Conservation (phyloP, 2,888 invertebrate species). For the Leucophenga maculata region DNA sequence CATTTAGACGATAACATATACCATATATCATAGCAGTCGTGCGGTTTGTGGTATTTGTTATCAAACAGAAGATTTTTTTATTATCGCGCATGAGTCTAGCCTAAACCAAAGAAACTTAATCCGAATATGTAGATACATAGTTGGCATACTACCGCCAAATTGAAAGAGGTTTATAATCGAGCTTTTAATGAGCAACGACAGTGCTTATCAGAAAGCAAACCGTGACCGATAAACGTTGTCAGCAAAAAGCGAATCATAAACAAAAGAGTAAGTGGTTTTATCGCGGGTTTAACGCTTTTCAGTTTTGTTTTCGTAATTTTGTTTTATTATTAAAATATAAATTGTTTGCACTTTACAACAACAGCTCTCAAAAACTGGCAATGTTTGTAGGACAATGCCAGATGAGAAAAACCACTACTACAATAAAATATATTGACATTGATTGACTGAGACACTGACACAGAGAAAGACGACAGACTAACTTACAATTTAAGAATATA, state of each 20-base stretch:
- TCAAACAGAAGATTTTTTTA: too few species aligned
- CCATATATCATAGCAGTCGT: too few species aligned
- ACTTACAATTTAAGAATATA: too few species aligned
- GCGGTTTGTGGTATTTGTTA: too few species aligned
- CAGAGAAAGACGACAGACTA: background rate
- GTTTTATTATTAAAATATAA: slow-evolving; percentile 18
- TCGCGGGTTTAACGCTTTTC: background rate
- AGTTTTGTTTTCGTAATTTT: background rate
- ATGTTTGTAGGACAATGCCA: too few species aligned
- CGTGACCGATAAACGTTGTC: slow-evolving; percentile 1
- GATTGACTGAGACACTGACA: background rate
- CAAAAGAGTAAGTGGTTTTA: background rate
- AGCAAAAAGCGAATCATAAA: slow-evolving; percentile 1
- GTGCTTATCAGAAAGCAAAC: background rate
- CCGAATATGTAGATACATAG: too few species aligned
- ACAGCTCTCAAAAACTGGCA: background rate
- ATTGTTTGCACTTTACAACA: slow-evolving; percentile 22
- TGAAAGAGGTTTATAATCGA: background rate
- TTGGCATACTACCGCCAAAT: too few species aligned
- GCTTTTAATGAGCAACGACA: background rate
- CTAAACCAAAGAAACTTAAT: too few species aligned
- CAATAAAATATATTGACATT: background rate
- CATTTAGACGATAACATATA: too few species aligned
- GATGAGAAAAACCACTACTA: background rate
- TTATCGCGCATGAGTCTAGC: too few species aligned